These are phyloP conservation scores for Heterotilapia buettikoferi DNA, from an alignment of 2,113 vertebrate genomes.

Conservation along the genomic window DNA sequence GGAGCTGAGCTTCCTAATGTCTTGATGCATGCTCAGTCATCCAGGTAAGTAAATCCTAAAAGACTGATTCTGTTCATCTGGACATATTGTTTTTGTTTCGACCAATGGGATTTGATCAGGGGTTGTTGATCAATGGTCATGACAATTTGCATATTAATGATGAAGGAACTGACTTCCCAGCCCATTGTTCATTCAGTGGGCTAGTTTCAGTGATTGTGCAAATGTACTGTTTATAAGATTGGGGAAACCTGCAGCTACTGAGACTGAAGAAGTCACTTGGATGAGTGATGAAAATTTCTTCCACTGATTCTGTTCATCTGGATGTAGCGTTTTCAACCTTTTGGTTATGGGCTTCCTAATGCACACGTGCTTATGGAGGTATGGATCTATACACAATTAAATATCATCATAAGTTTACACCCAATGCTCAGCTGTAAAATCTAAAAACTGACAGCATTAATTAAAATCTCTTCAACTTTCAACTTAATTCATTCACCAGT, in stretches of 20 bases:
- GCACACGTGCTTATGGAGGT: neutral
- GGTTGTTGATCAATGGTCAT: neutral
- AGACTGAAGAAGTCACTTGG: neutral
- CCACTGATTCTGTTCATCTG: no score
- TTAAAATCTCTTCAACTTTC: neutral
- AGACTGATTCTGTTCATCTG: neutral
- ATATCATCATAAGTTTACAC: neutral
- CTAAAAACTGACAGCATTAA: neutral
- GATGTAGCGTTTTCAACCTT: neutral
- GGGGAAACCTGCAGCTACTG: neutral
- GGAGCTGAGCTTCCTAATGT: neutral
- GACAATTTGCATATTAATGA: neutral
- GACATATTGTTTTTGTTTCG: fast-evolving
- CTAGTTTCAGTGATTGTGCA: neutral
- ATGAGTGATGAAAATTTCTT: neutral
- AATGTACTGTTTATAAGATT: neutral
- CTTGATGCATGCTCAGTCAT: neutral
- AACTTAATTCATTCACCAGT: neutral
- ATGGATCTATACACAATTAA: neutral
- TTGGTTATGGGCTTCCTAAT: neutral
- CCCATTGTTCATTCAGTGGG: neutral
- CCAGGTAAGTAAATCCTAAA: neutral
- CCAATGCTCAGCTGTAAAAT: neutral
- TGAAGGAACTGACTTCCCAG: neutral
- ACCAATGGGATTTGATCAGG: neutral